Evolutionary conservation across 2,797 vertebrate genomes (phyloP).

Genomic region (Rhabdomys pumilio): DNA sequence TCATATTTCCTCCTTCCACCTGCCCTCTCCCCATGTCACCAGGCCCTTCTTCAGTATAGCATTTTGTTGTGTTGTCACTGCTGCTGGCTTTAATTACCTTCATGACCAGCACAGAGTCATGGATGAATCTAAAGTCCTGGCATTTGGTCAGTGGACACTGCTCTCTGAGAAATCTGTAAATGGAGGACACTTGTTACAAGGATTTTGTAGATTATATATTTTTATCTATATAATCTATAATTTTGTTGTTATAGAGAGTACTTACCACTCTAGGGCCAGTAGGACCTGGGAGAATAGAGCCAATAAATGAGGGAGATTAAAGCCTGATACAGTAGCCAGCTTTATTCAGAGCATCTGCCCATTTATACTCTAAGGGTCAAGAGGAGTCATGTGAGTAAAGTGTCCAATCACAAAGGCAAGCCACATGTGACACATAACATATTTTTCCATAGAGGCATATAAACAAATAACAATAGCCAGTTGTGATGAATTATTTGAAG

Average conservation of each 20-base stretch:
- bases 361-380: neutral
- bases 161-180: slow-evolving; percentile 10
- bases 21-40: neutral
- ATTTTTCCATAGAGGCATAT: neutral
- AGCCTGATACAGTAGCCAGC: neutral
- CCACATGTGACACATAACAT: neutral
- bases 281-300: neutral
- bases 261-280: neutral
- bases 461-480: neutral
- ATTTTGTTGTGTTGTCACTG: neutral
- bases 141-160: neutral
- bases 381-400: neutral
- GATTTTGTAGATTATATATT: neutral
- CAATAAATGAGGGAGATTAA: neutral
- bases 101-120: too few relatives aligned
- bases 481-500: neutral
- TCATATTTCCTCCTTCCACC: neutral
- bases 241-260: neutral
- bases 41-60: neutral
- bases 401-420: neutral
- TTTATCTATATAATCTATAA: neutral
- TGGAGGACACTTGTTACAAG: neutral
- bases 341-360: neutral
- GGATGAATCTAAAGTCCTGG: neutral
- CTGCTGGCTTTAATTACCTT: neutral